Percentiles rank a stretch among this genome's conserved stretches.
phyloP scores from a whole-genome alignment of 2,113 vertebrate species.

The Delphinus delphis region DNA sequence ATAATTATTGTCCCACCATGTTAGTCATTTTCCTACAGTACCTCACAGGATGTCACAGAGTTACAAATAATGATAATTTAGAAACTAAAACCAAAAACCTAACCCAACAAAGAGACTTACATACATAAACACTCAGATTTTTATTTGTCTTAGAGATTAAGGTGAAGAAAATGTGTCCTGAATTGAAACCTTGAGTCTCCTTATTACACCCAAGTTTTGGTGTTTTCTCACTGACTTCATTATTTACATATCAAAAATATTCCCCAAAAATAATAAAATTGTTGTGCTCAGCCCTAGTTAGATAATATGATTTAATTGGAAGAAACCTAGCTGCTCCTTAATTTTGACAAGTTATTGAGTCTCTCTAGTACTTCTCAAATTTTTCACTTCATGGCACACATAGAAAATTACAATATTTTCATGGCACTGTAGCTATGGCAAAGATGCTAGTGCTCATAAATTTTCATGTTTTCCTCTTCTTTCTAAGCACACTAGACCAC shows the following conservation, averaged over 20 bases:
- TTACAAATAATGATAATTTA: not conserved
- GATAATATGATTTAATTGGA: not conserved
- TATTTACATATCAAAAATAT: not conserved
- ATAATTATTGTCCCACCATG: not conserved
- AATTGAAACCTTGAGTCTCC: not conserved
- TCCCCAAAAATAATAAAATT: not conserved
- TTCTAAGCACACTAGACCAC: not conserved
- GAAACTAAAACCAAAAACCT: not conserved
- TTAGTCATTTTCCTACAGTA: not conserved
- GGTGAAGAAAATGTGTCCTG: not conserved
- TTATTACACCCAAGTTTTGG: not conserved
- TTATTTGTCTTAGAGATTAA: not conserved
- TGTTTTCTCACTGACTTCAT: not conserved
- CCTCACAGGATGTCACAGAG: not conserved
- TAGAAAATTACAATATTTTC: not conserved
- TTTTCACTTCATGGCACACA: not conserved
- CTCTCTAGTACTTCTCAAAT: not conserved
- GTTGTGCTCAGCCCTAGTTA: not conserved
- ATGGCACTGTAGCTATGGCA: not conserved
- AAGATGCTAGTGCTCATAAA: not conserved
- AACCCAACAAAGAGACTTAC: not conserved
- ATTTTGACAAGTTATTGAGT: not conserved
- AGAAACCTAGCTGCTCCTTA: not conserved
- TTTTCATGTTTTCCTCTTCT: not conserved
- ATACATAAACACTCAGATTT: not conserved